phyloP scores from a whole-genome alignment of 2,113 vertebrate genomes.

The Silurus asotus region DNA sequence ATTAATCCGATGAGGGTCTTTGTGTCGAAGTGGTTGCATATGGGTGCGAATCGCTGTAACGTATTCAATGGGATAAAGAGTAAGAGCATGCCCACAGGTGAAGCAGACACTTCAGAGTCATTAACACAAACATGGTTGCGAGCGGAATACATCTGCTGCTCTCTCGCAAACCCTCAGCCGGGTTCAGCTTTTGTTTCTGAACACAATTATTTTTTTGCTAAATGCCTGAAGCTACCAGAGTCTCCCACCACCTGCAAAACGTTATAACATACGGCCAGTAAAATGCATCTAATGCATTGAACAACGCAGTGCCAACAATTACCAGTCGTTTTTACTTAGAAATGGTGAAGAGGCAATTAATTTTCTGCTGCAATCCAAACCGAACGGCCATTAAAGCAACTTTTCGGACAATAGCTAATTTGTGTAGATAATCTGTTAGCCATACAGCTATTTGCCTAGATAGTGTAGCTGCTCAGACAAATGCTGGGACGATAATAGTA shows the following conservation, averaged over 20 bases:
- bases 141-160: slow-evolving; percentile 16
- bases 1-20: slow-evolving; percentile 20
- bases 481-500: slow-evolving; percentile 5
- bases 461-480: slow-evolving; percentile 4
- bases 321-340: neutral
- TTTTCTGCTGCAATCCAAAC: neutral
- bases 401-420: slow-evolving; percentile 13
- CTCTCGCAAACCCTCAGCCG: slow-evolving; percentile 15
- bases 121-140: slow-evolving; percentile 19
- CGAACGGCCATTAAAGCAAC: neutral
- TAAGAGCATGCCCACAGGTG: slow-evolving; percentile 9
- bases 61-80: neutral
- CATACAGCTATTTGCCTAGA: slow-evolving; percentile 10
- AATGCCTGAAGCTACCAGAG: slow-evolving; percentile 9
- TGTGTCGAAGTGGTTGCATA: slow-evolving; percentile 16
- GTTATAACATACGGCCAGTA: neutral
- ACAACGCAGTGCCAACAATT: slow-evolving; percentile 4
- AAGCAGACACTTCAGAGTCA: slow-evolving; percentile 43
- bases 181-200: slow-evolving; percentile 35
- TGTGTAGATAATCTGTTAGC: slow-evolving; percentile 20
- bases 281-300: slow-evolving; percentile 23
- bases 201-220: slow-evolving; percentile 11
- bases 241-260: slow-evolving; percentile 20
- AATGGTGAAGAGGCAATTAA: neutral
- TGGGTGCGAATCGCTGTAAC: neutral